A percentile compares a stretch with the other conserved stretches of the same genome.
phyloP scores from a whole-genome alignment of 2,797 vertebrate genomes.

The Meriones psammophilus region DNA sequence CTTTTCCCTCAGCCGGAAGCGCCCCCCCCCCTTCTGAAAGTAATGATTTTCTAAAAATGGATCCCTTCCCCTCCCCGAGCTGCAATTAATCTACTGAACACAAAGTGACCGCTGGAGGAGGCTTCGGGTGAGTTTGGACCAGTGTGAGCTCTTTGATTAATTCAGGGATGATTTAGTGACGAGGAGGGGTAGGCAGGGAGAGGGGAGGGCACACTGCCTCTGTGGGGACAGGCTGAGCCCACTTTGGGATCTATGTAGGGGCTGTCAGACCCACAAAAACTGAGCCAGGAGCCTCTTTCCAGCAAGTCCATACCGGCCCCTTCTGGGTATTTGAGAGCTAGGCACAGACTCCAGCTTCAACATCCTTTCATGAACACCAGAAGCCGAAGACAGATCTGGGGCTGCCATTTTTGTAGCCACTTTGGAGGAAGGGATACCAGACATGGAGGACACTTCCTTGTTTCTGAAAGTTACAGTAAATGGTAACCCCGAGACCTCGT shows the following conservation, averaged over 20 bases:
- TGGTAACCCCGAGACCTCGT: too few species aligned
- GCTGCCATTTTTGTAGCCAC: neutral
- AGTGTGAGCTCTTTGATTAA: constrained; percentile 73
- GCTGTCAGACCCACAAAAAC: neutral
- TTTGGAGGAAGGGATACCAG: neutral
- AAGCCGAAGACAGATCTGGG: neutral
- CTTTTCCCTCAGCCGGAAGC: constrained; percentile 75
- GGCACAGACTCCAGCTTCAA: neutral
- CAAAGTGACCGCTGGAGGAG: constrained; percentile 80
- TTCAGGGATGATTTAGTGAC: constrained; percentile 66
- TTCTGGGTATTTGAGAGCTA: neutral
- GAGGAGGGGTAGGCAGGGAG: neutral
- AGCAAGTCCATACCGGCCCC: neutral
- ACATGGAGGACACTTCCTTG: neutral
- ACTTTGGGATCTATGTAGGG: neutral
- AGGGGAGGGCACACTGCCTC: rapidly evolving
- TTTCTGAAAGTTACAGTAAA: neutral
- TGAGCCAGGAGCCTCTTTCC: neutral
- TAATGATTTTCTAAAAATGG: constrained; percentile 86
- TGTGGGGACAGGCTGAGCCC: neutral
- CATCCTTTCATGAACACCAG: neutral
- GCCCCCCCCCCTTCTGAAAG: constrained; percentile 79
- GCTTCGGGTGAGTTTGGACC: constrained; percentile 72
- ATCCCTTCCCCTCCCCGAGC: constrained; percentile 77
- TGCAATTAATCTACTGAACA: constrained; percentile 82